Conservation (phyloP, 2,113 vertebrate genomes). For the Chlorodrepanis virens region DNA sequence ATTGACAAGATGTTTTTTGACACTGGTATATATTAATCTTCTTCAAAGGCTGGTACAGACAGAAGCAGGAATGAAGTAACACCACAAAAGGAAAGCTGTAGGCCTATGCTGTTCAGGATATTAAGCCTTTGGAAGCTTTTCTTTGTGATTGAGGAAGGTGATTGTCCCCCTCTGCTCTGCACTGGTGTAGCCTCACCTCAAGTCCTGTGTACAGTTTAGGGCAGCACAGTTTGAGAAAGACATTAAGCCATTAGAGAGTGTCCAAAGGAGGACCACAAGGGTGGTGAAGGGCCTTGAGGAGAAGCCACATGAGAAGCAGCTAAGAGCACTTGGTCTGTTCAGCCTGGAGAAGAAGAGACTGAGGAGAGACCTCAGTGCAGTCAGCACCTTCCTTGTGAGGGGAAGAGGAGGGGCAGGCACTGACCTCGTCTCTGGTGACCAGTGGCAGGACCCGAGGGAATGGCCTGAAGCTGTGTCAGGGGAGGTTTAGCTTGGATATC, state of each 20-base stretch:
- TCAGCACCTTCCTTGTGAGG: accelerated
- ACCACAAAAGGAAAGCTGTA: background rate
- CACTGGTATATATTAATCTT: background rate
- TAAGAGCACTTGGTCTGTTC: background rate
- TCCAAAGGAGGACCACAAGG: background rate
- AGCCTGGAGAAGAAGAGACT: background rate
- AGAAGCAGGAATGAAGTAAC: background rate
- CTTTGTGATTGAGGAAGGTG: background rate
- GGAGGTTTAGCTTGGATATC: accelerated
- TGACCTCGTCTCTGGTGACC: background rate
- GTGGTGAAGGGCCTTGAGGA: background rate
- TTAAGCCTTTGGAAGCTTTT: background rate
- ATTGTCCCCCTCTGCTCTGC: background rate
- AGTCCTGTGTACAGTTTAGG: background rate
- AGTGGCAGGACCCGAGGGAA: accelerated
- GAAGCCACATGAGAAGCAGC: accelerated
- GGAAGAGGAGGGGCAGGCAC: background rate
- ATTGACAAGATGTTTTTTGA: background rate
- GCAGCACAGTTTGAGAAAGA: background rate
- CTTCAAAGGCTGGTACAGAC: background rate
- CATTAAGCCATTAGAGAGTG: background rate
- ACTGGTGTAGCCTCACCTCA: background rate
- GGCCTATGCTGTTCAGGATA: background rate
- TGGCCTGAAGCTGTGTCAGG: background rate
- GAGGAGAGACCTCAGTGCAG: accelerated